Evolutionary conservation across 2,113 vertebrate genomes (phyloP).

Genomic region (Pangasianodon hypophthalmus): DNA sequence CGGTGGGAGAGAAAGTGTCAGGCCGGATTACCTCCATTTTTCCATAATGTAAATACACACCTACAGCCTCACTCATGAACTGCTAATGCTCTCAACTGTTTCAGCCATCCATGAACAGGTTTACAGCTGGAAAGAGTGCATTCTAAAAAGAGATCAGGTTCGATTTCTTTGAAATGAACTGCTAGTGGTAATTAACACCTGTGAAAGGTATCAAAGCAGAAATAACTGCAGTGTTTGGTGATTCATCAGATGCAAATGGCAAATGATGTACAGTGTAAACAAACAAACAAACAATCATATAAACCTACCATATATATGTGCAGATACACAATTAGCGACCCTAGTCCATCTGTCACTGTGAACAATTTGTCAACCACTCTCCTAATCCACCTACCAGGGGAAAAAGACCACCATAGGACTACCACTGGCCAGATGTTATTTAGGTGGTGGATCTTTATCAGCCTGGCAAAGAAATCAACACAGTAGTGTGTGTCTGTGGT

Average conservation of each 20-base stretch:
- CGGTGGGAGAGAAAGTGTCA: constrained; percentile 55
- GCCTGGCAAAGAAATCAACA: not conserved
- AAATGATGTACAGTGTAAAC: not conserved
- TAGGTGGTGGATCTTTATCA: not conserved
- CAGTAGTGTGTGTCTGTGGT: not conserved
- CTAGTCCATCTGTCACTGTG: not conserved
- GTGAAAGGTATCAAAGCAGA: not conserved
- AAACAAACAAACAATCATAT: not conserved
- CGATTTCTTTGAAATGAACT: not conserved
- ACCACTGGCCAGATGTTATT: not conserved
- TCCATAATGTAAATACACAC: not conserved
- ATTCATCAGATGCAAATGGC: not conserved
- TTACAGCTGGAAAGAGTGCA: constrained; percentile 1
- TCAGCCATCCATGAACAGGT: not conserved
- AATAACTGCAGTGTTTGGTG: not conserved
- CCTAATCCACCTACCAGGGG: not conserved
- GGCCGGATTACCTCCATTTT: not conserved
- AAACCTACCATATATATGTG: not conserved
- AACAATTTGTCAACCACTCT: not conserved
- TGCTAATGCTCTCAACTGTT: constrained; percentile 7
- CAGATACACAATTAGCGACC: not conserved
- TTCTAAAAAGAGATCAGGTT: constrained; percentile 17
- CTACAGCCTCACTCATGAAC: not conserved
- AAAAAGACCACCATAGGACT: not conserved
- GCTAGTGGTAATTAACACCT: not conserved